Evolutionary conservation across 1,140 invertebrate species (phyloP), one percentile per base, ranked within the genome.

Genomic region (Scaptomyza pallida): DNA sequence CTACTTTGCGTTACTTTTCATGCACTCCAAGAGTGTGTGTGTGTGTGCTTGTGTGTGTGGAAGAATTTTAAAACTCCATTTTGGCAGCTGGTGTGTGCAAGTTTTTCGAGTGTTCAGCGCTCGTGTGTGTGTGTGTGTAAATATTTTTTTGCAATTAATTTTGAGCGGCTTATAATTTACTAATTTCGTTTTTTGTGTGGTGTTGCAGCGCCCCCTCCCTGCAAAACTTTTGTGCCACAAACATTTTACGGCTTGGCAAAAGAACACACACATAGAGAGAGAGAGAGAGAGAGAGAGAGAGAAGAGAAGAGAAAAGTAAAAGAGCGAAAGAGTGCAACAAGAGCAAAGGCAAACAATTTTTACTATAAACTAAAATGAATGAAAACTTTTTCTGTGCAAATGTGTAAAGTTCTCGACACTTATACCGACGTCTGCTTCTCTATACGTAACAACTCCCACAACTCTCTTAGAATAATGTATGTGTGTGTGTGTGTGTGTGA

Each of bases 121-220:
- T 61, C 76, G 83, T 78, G 82, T 86, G 82, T 88, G 82, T 61
- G 63, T 78, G 83, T 78, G 82, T 86, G 82, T 88, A 88, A 89
- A 88, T 89, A 88, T 88, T 88, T 88, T 85, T 89, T 88, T 89
- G 78, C 83, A 89, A 88, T 88, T 88, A 88, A 88, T 89, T 88
- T 89, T 88, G 82, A 88, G 82, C 82, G 83, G 82, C 82, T 88
- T 88, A 88, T 88, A 88, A 88, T 88, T 88, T 88, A 88, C 82
- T 88, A 89, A 88, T 88, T 88, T 88, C 60, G 71, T 88, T 83
- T 75, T 75, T 74, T 68, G 70, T 68, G 19, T 52, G 26, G 6
- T 30, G 26, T 40, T 57, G 43, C 41, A 48, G 33, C 12, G 19
- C 17, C 43, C 52, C n/a, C n/a, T n/a, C n/a, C n/a, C n/a, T n/a